These are phyloP conservation scores for Acholoe squamosa DNA, from an alignment of 2,888 invertebrate species.

Conservation along the genomic window DNA sequence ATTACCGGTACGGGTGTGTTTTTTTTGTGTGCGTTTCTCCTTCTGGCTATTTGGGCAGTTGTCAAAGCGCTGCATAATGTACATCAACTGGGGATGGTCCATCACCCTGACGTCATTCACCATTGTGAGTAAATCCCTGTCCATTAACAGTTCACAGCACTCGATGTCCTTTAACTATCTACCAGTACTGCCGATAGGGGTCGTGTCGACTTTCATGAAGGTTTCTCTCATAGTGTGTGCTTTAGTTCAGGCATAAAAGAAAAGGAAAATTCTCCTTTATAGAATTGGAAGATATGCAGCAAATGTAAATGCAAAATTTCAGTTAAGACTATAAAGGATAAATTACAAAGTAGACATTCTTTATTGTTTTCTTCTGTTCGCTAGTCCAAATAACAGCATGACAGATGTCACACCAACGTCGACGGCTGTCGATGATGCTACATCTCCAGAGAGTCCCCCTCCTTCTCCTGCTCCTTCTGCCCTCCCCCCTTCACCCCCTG, in stretches of 20 bases:
- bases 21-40: too few relatives aligned
- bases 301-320: neutral
- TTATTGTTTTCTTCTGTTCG: neutral
- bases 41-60: too few relatives aligned
- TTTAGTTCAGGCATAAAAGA: neutral
- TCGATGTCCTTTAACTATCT: too few relatives aligned
- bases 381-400: conserved; percentile 45
- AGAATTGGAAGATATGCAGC: neutral
- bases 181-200: too few relatives aligned
- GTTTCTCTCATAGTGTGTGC: neutral
- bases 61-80: too few relatives aligned
- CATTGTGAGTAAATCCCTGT: too few relatives aligned
- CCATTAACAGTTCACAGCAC: too few relatives aligned
- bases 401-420: conserved; percentile 32
- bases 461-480: conserved; percentile 15
- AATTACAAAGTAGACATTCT: neutral
- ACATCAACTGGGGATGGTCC: too few relatives aligned
- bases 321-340: neutral
- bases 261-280: neutral
- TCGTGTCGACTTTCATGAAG: too few relatives aligned
- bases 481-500: neutral
- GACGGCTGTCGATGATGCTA: neutral
- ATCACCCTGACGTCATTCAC: too few relatives aligned
- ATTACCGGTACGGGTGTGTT: too few relatives aligned
- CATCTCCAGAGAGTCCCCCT: neutral